Conservation (phyloP, 1,140 invertebrate species). For the Chrysopa pallens region DNA sequence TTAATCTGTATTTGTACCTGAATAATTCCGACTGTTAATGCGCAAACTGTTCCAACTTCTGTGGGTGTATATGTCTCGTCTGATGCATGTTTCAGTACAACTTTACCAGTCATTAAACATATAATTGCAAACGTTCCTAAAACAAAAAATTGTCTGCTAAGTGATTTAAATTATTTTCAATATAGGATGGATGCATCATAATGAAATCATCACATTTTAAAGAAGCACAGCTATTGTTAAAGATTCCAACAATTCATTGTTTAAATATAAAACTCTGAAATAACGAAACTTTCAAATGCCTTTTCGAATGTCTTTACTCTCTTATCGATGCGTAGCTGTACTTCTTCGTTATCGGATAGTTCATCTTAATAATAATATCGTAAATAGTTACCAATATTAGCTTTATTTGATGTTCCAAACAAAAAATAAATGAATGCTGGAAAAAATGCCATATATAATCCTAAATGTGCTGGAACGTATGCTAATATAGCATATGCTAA, state of each 20-base stretch:
- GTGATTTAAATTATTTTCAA: background rate
- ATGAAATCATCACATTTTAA: background rate
- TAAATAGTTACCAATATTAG: conserved; percentile 62
- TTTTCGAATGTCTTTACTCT: too few species aligned
- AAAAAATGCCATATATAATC: conserved; percentile 91
- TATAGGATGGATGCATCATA: background rate
- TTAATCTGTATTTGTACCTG: too few species aligned
- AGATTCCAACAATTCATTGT: too few species aligned
- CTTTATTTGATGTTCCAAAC: conserved; percentile 79
- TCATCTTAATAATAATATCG: background rate
- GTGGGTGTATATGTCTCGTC: conserved; percentile 15
- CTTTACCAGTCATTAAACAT: conserved; percentile 79
- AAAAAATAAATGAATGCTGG: conserved; percentile 78
- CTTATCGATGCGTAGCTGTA: background rate
- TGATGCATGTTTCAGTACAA: conserved; percentile 22
- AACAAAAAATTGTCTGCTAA: background rate
- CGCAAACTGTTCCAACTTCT: conserved; percentile 43
- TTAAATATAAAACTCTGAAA: too few species aligned
- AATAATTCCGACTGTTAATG: conserved; percentile 41
- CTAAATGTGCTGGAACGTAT: conserved; percentile 70
- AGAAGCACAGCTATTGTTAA: background rate
- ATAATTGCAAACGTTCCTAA: conserved; percentile 70
- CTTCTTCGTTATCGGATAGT: background rate
- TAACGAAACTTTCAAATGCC: too few species aligned
- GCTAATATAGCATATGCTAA: conserved; percentile 85